These are phyloP conservation scores for Troides oblongomaculatus DNA, from an alignment of 2,888 invertebrate species.

Conservation along the genomic window DNA sequence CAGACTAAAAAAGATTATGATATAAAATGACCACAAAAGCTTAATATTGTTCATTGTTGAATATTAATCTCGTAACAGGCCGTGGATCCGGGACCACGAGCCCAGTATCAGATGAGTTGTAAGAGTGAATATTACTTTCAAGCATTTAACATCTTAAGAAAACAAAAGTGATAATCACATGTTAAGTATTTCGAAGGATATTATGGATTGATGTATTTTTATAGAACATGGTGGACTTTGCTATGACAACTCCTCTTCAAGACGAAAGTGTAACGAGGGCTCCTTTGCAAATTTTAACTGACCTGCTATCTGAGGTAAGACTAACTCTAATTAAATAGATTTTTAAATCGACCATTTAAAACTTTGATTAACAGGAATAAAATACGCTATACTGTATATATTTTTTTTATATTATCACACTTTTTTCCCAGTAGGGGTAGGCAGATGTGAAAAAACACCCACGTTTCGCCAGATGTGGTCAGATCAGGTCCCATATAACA, in stretches of 20 bases:
- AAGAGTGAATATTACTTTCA: too few relatives aligned
- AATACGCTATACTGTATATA: too few relatives aligned
- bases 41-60: neutral
- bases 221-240: constrained; percentile 88
- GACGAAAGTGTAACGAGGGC: constrained; percentile 87
- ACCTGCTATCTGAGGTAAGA: constrained; percentile 82
- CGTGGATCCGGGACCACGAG: too few relatives aligned
- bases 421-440: too few relatives aligned
- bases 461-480: too few relatives aligned
- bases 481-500: too few relatives aligned
- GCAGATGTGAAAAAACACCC: too few relatives aligned
- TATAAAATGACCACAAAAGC: neutral
- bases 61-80: neutral
- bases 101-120: too few relatives aligned
- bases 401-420: too few relatives aligned
- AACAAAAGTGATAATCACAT: neutral
- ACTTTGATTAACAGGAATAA: too few relatives aligned
- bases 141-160: too few relatives aligned
- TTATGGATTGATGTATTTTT: constrained; percentile 29
- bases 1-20: neutral
- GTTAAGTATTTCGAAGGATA: neutral
- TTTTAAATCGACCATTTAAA: neutral
- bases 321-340: constrained; percentile 8
- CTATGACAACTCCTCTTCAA: constrained; percentile 86
- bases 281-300: constrained; percentile 86